Evolutionary conservation across 2,113 vertebrate species (phyloP), one percentile per base, ranked within the genome.

Genomic region (Trematomus loennbergii): DNA sequence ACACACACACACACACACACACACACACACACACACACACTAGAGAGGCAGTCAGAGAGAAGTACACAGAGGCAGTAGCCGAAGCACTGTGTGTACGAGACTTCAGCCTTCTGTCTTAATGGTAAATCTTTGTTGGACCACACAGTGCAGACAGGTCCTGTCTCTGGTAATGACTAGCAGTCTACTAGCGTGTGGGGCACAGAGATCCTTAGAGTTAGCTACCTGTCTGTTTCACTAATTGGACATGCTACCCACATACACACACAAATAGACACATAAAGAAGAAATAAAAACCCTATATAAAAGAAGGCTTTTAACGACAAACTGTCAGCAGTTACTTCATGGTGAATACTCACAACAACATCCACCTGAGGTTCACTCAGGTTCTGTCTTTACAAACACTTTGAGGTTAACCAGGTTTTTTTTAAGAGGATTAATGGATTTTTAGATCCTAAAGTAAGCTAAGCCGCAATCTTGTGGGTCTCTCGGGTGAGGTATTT

Each of bases 391-490:
- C 83, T 84, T 83, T 87, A 79, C 79, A 7, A 65, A 88, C 83
- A 89, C 87, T 85, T 79, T 76, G 55, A 84, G 79, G 66, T 74
- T 53, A 81, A 81, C 46, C 74, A 59, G 40, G 81, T 76, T 67
- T 83, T 79, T 52, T 79, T 73, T 46, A 89, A 89, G 87, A 85
- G 86, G 91, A 91, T 88, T 90, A 90, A 85, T 88, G 87, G 80
- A 82, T 79, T 87, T 88, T 83, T 81, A 74, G 62, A 89, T 89
- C 72, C 80, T 72, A 87, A 87, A 18, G 87, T 88, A 84, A 79
- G 81, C 81, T 84, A 68, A 55, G 63, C 79, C 73, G 69, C 45
- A 72, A 81, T 87, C 60, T 78, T 70, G 57, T 74, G 77, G 79
- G 75, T 87, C 79, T 69, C 85, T 78, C 59, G 66, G 79, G 83